phyloP scores from a whole-genome alignment of 2,797 vertebrate species.

The Apogon hyalosoma region DNA sequence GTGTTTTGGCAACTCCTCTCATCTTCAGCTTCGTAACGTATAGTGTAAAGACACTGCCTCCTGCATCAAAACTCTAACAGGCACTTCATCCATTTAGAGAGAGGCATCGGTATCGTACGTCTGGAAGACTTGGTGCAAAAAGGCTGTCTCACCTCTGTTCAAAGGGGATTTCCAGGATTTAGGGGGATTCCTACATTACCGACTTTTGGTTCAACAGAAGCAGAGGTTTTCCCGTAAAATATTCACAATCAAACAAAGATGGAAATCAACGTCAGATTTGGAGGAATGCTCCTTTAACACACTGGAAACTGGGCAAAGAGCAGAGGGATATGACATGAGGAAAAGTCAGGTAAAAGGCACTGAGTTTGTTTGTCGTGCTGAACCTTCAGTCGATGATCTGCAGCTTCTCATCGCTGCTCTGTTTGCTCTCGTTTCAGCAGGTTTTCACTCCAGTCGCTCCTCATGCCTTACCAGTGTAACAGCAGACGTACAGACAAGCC shows the following conservation, averaged over 20 bases:
- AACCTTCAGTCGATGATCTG: conserved; percentile 29
- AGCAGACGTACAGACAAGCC: conserved; percentile 34
- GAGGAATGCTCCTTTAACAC: conserved; percentile 21
- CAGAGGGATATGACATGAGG: conserved; percentile 2
- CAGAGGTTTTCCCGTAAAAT: conserved; percentile 12
- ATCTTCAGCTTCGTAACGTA: conserved; percentile 50
- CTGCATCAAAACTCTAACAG: conserved; percentile 61
- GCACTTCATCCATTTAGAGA: conserved; percentile 67
- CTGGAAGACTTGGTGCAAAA: conserved; percentile 69
- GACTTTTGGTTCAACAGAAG: conserved; percentile 8
- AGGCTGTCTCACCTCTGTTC: conserved; percentile 29
- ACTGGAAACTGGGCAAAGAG: conserved; percentile 12
- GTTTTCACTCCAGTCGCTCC: conserved; percentile 1
- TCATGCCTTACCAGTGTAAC: conserved; percentile 39
- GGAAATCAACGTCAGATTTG: conserved; percentile 16
- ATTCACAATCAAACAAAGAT: conserved; percentile 9
- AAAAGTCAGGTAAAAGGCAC: conserved; percentile 71
- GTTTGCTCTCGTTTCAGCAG: conserved; percentile 21
- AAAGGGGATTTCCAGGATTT: conserved; percentile 12
- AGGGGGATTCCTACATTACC: conserved; percentile 24
- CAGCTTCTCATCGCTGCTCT: conserved; percentile 11
- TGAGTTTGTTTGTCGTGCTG: conserved; percentile 39
- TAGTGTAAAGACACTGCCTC: conserved; percentile 41
- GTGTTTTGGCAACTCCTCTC: conserved; percentile 39
- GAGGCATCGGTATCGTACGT: conserved; percentile 54